Percentiles rank a stretch among this genome's conserved stretches.
Conservation (phyloP, 2,888 invertebrate species). For the Drosophila prostipennis region DNA sequence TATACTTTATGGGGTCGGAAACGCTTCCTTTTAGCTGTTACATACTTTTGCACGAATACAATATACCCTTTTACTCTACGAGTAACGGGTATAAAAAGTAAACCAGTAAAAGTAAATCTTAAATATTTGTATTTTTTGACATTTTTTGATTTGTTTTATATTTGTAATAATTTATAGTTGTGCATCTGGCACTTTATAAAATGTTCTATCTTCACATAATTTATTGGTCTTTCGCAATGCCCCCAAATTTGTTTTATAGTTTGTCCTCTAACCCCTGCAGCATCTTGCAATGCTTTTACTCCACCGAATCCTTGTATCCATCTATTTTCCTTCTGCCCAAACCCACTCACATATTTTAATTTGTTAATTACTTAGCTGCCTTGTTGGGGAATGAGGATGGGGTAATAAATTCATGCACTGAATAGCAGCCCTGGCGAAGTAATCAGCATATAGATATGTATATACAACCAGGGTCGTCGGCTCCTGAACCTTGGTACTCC, state of each 20-base stretch:
- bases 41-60: too few relatives aligned
- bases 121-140: too few relatives aligned
- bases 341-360: slow-evolving; percentile 69
- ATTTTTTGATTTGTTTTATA: not conserved
- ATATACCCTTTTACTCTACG: too few relatives aligned
- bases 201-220: not conserved
- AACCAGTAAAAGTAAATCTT: too few relatives aligned
- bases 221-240: slow-evolving; percentile 4
- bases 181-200: not conserved
- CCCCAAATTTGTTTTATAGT: slow-evolving; percentile 1
- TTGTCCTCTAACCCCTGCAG: not conserved
- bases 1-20: too few relatives aligned
- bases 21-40: too few relatives aligned
- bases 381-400: slow-evolving; percentile 37
- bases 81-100: too few relatives aligned
- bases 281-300: not conserved
- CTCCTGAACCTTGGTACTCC: slow-evolving; percentile 17
- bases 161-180: not conserved
- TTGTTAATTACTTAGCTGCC: slow-evolving; percentile 76
- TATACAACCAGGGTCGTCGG: not conserved
- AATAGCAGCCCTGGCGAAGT: slow-evolving; percentile 57
- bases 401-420: slow-evolving; percentile 66
- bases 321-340: not conserved
- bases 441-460: slow-evolving; percentile 64
- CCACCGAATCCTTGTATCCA: not conserved